Evolutionary conservation across 2,888 invertebrate genomes (phyloP), one percentile per base, ranked within the genome.

Genomic region (Selenia dentaria): DNA sequence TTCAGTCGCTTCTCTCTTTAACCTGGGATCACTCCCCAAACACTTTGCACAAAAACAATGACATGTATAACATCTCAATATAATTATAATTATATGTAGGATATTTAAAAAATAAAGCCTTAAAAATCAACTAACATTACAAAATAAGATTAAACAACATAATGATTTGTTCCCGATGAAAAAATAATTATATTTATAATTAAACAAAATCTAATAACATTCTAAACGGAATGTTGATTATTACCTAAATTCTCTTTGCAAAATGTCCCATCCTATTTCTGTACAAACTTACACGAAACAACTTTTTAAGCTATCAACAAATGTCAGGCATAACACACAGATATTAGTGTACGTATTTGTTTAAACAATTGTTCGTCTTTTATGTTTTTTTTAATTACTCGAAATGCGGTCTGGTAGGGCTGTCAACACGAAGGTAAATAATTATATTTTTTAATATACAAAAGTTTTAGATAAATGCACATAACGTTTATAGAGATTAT

Each of bases 121-220:
- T 89, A 88, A 86, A 88, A 48, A 89, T 78, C 86, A 89, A 86
- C 87, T 88, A 88, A 90, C 89, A 79, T 88, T 89, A 89, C 82
- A 81, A 88, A 87, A 89, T 89, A 89, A 88, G 88, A 88, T 89
- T 88, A 90, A 87, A 89, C 85, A 90, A 90, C 90, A 83, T 86
- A 87, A 86, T 88, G 82, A 87, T 90, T 90, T 90, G 90, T 88
- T 90, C 89, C 90, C 88, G 75, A 88, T 83, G 82, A 86, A 88
- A 67, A 87, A 84, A 83, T 80, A 46, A 79, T 70, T 74, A 69
- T 71, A 83, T 74, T 74, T 76, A 73, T 71, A 71, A 73, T 74
- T 33, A 56, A 66, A 69, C 63, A 71, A 85, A 84, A 86, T 79
- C 83, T 86, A 85, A 71, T 89, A 90, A 90, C 90, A 90, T 90